phyloP scores from a whole-genome alignment of 2,888 invertebrate species.

The Papilio protenor region DNA sequence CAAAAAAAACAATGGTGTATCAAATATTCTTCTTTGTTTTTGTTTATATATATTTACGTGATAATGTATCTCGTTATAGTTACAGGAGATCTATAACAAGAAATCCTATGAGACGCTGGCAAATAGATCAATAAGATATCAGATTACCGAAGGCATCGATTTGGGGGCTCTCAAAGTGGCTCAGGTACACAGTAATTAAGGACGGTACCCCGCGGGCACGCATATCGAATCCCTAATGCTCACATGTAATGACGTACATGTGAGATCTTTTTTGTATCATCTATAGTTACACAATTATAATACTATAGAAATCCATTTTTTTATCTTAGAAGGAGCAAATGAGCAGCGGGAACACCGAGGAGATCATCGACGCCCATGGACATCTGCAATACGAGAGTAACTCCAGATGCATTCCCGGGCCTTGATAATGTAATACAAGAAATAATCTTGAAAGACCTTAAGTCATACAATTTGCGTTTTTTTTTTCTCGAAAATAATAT shows the following conservation, averaged over 20 bases:
- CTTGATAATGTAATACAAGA: too few relatives aligned
- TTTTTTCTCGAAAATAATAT: not conserved
- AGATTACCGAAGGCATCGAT: constrained; percentile 39
- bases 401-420: too few relatives aligned
- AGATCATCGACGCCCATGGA: too few relatives aligned
- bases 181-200: constrained; percentile 72
- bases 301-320: constrained; percentile 47
- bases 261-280: constrained; percentile 66
- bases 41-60: not conserved
- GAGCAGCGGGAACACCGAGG: too few relatives aligned
- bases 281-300: constrained; percentile 54
- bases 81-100: not conserved
- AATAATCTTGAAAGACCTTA: too few relatives aligned
- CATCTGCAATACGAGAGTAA: too few relatives aligned
- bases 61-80: not conserved
- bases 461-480: too few relatives aligned
- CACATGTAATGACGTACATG: constrained; percentile 75
- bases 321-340: not conserved
- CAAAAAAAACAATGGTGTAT: too few relatives aligned
- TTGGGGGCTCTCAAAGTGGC: constrained; percentile 48
- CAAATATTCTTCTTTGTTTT: too few relatives aligned
- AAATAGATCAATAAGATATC: constrained; percentile 42
- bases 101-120: constrained; percentile 8
- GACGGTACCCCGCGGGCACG: constrained; percentile 65
- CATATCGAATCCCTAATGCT: constrained; percentile 69